Evolutionary conservation across 2,888 invertebrate genomes (phyloP).

Genomic region (Chrysopilus asiliformis): DNA sequence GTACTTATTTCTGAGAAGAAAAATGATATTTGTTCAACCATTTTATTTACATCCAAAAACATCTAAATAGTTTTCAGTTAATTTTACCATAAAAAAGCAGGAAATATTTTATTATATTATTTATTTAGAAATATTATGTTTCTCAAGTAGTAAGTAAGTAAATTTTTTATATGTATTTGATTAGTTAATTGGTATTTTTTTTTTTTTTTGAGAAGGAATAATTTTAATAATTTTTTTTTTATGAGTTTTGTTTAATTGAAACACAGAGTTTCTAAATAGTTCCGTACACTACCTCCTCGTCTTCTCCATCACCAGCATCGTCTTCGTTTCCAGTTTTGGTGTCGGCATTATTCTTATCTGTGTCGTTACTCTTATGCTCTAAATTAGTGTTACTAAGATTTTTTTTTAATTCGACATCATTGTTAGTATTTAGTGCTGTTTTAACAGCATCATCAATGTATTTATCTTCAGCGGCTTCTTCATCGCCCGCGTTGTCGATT

Average conservation of each 20-base stretch:
- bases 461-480: constrained; percentile 2
- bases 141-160: too few species aligned
- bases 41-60: not conserved
- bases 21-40: not conserved
- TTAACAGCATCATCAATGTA: constrained; percentile 1
- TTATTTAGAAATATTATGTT: too few species aligned
- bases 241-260: too few species aligned
- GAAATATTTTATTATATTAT: too few species aligned
- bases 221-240: too few species aligned
- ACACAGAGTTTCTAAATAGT: too few species aligned
- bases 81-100: too few species aligned
- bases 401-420: constrained; percentile 4
- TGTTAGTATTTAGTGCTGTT: constrained; percentile 10
- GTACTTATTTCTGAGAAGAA: too few species aligned
- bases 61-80: not conserved
- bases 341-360: constrained; percentile 9
- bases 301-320: constrained; percentile 25
- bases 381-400: constrained; percentile 9
- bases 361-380: constrained; percentile 3
- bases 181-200: too few species aligned
- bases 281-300: constrained; percentile 37
- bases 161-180: too few species aligned
- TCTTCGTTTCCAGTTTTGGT: constrained; percentile 16
- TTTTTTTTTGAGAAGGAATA: too few species aligned
- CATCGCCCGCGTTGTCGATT: constrained; percentile 1